A percentile compares a stretch with the other conserved stretches of the same genome.
Conservation (phyloP, 2,113 vertebrate species). For the Myrmophylax atrothorax region DNA sequence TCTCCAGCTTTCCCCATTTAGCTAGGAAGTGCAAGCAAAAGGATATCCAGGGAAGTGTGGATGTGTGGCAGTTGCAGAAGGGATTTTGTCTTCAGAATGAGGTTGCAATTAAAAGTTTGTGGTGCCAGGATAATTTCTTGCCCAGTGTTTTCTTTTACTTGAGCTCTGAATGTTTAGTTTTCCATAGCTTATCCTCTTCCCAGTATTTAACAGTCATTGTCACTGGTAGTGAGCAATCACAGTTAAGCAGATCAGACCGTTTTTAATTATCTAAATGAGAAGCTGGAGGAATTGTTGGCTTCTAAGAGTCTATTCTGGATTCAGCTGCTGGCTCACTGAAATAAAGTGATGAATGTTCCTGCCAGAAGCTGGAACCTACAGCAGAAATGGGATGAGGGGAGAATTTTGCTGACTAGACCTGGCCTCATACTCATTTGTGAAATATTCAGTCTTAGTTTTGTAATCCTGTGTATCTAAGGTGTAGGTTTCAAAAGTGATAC, state of each 20-base stretch:
- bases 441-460: neutral
- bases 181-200: neutral
- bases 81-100: neutral
- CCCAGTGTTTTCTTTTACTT: neutral
- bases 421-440: neutral
- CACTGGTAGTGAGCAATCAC: neutral
- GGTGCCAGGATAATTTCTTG: neutral
- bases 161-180: neutral
- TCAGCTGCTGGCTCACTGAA: neutral
- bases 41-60: neutral
- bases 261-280: neutral
- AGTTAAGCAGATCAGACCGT: neutral
- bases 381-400: neutral
- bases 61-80: neutral
- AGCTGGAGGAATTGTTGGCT: neutral
- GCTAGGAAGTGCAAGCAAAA: neutral
- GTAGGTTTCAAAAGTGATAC: neutral
- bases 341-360: neutral
- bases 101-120: neutral
- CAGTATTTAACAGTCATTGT: neutral
- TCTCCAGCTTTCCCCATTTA: neutral
- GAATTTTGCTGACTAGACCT: neutral
- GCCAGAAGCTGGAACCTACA: neutral
- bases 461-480: accelerated
- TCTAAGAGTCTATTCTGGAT: neutral